Percentiles rank a stretch among this genome's conserved stretches.
Evolutionary conservation across 2,797 vertebrate species (phyloP).

Genomic region (Onychomys leucogaster): DNA sequence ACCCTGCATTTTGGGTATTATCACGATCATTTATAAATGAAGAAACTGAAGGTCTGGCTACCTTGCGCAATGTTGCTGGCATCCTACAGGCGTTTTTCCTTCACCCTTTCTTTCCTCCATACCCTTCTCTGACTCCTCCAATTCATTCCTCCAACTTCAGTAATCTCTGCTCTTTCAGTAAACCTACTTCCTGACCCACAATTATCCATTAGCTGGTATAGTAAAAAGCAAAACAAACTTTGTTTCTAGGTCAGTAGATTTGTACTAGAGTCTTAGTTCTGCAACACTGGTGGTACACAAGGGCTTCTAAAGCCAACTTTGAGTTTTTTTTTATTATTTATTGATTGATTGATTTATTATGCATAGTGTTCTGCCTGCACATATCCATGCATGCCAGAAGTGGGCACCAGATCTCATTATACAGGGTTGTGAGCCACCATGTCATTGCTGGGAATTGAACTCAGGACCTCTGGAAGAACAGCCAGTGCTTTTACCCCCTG

Average conservation of each 20-base stretch:
- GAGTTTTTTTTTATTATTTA: background rate
- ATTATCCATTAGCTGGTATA: background rate
- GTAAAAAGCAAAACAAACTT: background rate
- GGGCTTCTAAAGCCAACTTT: background rate
- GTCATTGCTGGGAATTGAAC: no score
- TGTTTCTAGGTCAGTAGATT: conserved; percentile 3
- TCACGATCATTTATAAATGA: conserved; percentile 48
- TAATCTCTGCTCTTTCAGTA: background rate
- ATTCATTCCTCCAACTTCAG: background rate
- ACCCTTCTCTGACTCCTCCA: background rate
- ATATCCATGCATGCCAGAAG: no score
- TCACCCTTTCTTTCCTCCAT: conserved; percentile 25
- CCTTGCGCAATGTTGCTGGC: background rate
- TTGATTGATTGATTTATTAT: no score
- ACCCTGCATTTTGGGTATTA: background rate
- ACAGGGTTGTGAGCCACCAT: no score
- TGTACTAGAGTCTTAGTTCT: background rate
- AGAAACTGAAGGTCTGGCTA: conserved; percentile 51
- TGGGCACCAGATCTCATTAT: no score
- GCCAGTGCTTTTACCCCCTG: no score
- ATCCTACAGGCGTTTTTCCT: background rate
- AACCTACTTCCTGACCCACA: background rate
- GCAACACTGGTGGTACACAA: background rate
- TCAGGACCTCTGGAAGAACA: no score
- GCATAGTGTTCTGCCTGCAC: no score